A percentile compares a stretch with the other conserved stretches of the same genome.
phyloP scores from a whole-genome alignment of 2,113 vertebrate genomes.

The Chamaetylas fuelleborni region DNA sequence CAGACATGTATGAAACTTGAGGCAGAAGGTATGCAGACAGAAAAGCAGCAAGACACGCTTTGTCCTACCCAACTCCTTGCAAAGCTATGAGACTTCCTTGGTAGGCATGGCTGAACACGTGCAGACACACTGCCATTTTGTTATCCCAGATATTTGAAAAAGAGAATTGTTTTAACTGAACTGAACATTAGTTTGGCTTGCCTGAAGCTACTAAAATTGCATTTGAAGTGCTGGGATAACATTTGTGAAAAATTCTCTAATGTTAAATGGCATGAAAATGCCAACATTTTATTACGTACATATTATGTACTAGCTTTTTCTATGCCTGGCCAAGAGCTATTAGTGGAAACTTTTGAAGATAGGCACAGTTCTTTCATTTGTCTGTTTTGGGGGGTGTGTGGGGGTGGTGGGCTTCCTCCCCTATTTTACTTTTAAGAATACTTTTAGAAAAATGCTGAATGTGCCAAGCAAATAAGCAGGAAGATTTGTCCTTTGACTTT shows the following conservation, averaged over 20 bases:
- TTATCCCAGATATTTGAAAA: not conserved
- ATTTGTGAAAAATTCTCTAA: not conserved
- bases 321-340: not conserved
- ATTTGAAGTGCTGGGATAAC: not conserved
- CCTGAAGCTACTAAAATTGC: not conserved
- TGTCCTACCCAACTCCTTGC: not conserved
- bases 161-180: not conserved
- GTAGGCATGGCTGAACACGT: not conserved
- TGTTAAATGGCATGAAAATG: not conserved
- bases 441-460: not conserved
- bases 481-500: not conserved
- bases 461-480: not conserved
- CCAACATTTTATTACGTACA: not conserved
- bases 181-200: not conserved
- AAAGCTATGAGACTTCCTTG: not conserved
- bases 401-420: not conserved
- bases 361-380: not conserved
- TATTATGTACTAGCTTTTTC: not conserved
- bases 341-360: not conserved
- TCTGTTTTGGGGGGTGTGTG: not conserved
- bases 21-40: not conserved
- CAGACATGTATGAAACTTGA: not conserved
- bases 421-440: not conserved
- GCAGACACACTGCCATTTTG: accelerated
- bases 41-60: not conserved